These are phyloP conservation scores for Semaprochilodus insignis DNA, from an alignment of 2,797 vertebrate genomes.

Conservation along the genomic window DNA sequence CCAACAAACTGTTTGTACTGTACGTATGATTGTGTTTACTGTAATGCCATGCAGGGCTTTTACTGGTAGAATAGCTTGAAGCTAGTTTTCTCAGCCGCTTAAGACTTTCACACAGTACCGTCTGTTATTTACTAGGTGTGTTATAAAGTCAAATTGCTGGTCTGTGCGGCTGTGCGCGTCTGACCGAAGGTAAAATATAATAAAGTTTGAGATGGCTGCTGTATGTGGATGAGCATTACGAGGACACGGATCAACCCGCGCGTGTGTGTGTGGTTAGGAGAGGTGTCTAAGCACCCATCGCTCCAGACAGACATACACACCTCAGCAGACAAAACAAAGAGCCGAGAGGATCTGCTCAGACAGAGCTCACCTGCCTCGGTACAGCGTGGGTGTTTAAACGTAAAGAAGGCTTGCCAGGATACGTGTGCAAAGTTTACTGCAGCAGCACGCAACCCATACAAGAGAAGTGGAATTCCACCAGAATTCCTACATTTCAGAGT, in stretches of 20 bases:
- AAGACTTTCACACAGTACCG: neutral
- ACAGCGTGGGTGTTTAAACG: conserved; percentile 31
- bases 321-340: conserved; percentile 79
- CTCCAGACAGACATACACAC: conserved; percentile 58
- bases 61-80: neutral
- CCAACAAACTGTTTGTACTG: too few species aligned
- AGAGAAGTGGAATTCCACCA: too few species aligned
- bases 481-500: too few species aligned
- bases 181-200: neutral
- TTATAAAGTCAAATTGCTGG: neutral
- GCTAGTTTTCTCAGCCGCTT: neutral
- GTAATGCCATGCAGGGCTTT: neutral
- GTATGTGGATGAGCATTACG: neutral
- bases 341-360: conserved; percentile 78
- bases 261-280: conserved; percentile 16
- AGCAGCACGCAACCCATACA: too few species aligned
- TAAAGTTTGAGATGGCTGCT: neutral
- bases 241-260: neutral
- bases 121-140: neutral
- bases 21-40: neutral
- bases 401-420: neutral
- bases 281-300: conserved; percentile 26
- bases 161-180: neutral
- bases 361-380: conserved; percentile 76
- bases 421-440: neutral